These are phyloP conservation scores for Podabrus alpinus DNA, from an alignment of 2,888 invertebrate species.

Conservation along the genomic window DNA sequence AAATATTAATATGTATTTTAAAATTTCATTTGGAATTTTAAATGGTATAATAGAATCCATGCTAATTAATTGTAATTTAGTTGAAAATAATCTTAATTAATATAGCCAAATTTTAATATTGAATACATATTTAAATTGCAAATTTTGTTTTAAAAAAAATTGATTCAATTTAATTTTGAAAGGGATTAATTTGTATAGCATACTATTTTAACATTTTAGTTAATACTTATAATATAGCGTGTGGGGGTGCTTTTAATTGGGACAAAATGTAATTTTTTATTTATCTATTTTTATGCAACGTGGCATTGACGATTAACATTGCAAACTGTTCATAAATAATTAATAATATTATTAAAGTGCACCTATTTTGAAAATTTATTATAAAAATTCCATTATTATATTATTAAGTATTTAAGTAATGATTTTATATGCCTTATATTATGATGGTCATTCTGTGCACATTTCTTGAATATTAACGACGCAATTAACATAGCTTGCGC, in stretches of 20 bases:
- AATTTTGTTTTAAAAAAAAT: not conserved
- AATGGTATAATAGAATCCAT: not conserved
- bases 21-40: not conserved
- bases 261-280: not conserved
- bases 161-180: not conserved
- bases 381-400: constrained; percentile 26
- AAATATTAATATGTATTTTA: no score
- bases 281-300: not conserved
- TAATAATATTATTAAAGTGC: not conserved
- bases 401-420: constrained; percentile 22
- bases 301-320: not conserved
- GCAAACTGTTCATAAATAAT: not conserved
- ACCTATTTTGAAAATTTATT: not conserved
- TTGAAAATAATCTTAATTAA: not conserved
- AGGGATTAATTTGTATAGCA: not conserved
- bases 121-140: constrained; percentile 16
- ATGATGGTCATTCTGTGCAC: constrained; percentile 29
- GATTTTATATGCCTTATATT: constrained; percentile 32
- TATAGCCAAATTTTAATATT: not conserved
- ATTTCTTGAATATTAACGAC: constrained; percentile 41
- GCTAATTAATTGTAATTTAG: not conserved
- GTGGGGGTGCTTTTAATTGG: not conserved
- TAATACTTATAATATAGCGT: not conserved
- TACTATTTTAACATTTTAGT: not conserved
- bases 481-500: constrained; percentile 36